A percentile compares a stretch with the other conserved stretches of the same genome.
phyloP scores from a whole-genome alignment of 2,888 invertebrate species.

The Aleiodes testaceus region DNA sequence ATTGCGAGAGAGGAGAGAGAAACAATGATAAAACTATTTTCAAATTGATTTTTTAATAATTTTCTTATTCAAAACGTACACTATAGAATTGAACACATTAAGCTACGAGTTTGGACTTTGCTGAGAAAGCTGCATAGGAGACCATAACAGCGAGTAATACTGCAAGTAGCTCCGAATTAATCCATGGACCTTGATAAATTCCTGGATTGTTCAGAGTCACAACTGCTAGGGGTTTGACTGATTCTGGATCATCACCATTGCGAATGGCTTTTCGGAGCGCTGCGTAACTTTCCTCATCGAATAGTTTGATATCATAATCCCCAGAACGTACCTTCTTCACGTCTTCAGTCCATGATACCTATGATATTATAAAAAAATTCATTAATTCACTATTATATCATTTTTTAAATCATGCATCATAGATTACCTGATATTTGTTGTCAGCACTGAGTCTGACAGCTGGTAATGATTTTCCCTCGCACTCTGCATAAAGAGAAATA shows the following conservation, averaged over 20 bases:
- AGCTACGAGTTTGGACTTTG: conserved; percentile 86
- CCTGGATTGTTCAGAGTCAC: conserved; percentile 84
- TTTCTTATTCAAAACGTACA: conserved; percentile 4
- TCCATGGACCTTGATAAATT: conserved; percentile 93
- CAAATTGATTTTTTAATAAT: conserved; percentile 29
- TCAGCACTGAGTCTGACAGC: conserved; percentile 84
- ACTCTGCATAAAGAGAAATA: conserved; percentile 90
- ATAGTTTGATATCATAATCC: conserved; percentile 84
- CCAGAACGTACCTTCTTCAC: conserved; percentile 87
- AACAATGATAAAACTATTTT: no score
- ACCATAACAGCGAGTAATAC: conserved; percentile 84
- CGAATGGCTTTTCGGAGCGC: conserved; percentile 87
- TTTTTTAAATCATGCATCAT: no score
- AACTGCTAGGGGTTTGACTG: conserved; percentile 81
- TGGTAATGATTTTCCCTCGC: conserved; percentile 88
- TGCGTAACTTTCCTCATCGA: conserved; percentile 94
- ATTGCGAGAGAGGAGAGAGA: no score
- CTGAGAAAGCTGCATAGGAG: conserved; percentile 90
- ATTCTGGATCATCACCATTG: conserved; percentile 80
- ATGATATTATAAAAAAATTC: not conserved
- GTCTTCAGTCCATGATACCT: conserved; percentile 97
- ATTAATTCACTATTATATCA: no score
- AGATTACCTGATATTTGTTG: conserved; percentile 88
- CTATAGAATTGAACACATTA: conserved; percentile 68
- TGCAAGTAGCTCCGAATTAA: conserved; percentile 94